Evolutionary conservation across 2,888 invertebrate genomes (phyloP).

Genomic region (Dryobota labecula): DNA sequence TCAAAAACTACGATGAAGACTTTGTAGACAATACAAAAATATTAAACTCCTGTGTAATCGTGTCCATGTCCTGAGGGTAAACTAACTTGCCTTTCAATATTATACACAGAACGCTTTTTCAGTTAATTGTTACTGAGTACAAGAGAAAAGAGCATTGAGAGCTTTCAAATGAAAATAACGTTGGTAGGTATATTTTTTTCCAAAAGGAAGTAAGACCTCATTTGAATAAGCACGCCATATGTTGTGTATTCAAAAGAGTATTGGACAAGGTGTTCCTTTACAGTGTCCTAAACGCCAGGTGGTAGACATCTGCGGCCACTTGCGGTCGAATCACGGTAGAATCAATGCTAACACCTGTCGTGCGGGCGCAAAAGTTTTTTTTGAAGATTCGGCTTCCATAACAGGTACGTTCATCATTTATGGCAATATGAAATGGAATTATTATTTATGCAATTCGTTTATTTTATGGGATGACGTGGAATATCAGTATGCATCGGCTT

Average conservation of each 20-base stretch:
- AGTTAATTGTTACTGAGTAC: not conserved
- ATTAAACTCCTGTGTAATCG: not conserved
- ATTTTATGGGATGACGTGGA: not conserved
- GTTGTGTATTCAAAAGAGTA: constrained; percentile 67
- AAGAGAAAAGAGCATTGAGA: constrained; percentile 3
- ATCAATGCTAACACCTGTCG: constrained; percentile 85
- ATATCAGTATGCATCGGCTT: constrained; percentile 11
- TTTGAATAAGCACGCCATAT: constrained; percentile 61
- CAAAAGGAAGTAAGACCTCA: constrained; percentile 26
- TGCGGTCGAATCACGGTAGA: constrained; percentile 78
- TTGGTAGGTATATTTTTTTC: not conserved
- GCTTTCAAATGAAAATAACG: not conserved
- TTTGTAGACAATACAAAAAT: not conserved
- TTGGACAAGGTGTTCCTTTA: constrained; percentile 77
- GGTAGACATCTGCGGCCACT: constrained; percentile 80
- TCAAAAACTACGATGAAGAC: not conserved
- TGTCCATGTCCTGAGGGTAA: not conserved
- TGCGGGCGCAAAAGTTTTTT: constrained; percentile 24
- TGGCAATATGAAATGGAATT: not conserved
- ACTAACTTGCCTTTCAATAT: not conserved
- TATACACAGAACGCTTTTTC: not conserved
- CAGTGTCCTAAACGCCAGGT: constrained; percentile 75
- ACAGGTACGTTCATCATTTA: constrained; percentile 34
- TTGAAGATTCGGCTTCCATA: constrained; percentile 7
- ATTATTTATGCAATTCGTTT: not conserved